phyloP scores from a whole-genome alignment of 2,888 invertebrate species.

The Lasioglossum pauxillum region DNA sequence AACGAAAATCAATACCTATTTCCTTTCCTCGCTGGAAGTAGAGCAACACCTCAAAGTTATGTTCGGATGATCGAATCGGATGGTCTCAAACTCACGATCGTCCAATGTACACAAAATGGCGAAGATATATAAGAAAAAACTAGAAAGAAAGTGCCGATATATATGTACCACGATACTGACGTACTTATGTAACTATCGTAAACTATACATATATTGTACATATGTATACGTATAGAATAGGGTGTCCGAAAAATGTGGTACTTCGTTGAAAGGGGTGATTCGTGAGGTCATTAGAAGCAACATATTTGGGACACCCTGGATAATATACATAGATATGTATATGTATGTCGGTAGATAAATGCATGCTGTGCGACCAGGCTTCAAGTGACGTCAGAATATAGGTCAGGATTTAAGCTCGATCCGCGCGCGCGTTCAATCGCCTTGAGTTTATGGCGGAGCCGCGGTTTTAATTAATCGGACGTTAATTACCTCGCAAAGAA shows the following conservation, averaged over 20 bases:
- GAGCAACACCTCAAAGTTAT: not conserved
- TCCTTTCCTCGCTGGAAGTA: not conserved
- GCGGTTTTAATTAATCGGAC: slow-evolving; percentile 23
- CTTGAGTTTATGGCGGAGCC: not conserved
- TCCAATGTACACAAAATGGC: slow-evolving; percentile 27
- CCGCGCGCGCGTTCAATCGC: slow-evolving; percentile 23
- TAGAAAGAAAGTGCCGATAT: slow-evolving; percentile 52
- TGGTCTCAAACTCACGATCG: slow-evolving; percentile 44
- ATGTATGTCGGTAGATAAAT: slow-evolving; percentile 53
- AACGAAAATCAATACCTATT: not conserved
- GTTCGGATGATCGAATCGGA: not conserved
- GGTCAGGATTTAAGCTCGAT: slow-evolving; percentile 64
- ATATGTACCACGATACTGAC: slow-evolving; percentile 48
- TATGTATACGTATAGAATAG: slow-evolving; percentile 18
- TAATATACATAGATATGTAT: not conserved
- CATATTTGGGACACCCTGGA: not conserved
- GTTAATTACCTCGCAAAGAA: not conserved
- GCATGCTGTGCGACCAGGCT: slow-evolving; percentile 76
- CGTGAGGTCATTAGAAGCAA: too few species aligned
- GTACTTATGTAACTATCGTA: slow-evolving; percentile 24
- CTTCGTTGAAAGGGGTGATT: too few species aligned
- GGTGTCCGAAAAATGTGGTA: too few species aligned
- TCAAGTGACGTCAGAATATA: slow-evolving; percentile 70
- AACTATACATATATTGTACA: not conserved
- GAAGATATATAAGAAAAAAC: slow-evolving; percentile 45